phyloP scores from a whole-genome alignment of 2,888 invertebrate genomes.

The Tipula confusa region DNA sequence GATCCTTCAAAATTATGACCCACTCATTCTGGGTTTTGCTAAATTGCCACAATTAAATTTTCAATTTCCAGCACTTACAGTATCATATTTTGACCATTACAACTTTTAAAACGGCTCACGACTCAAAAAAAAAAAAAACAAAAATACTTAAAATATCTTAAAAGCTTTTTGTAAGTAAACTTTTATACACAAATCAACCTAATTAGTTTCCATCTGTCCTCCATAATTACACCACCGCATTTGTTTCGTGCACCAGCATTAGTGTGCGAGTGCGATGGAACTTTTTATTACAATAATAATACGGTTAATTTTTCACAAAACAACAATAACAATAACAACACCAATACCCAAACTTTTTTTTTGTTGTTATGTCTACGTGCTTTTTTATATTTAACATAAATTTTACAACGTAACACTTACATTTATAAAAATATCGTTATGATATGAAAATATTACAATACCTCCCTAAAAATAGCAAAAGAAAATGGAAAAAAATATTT shows the following conservation, averaged over 20 bases:
- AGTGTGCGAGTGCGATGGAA: background rate
- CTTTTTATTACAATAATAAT: background rate
- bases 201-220: background rate
- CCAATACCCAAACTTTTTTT: background rate
- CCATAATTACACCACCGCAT: background rate
- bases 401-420: background rate
- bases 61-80: no score
- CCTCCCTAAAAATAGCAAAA: background rate
- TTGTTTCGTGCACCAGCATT: background rate
- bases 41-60: no score
- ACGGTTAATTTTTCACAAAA: background rate
- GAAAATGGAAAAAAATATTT: background rate
- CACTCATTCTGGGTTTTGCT: no score
- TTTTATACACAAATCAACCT: background rate
- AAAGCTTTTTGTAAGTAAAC: background rate
- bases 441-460: background rate
- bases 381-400: constrained; percentile 15
- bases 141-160: background rate
- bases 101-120: no score
- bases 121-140: no score
- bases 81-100: background rate
- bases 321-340: background rate
- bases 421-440: background rate
- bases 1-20: no score
- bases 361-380: background rate